These are phyloP conservation scores for Apteryx mantelli DNA, from an alignment of 2,113 vertebrate genomes.

Conservation along the genomic window DNA sequence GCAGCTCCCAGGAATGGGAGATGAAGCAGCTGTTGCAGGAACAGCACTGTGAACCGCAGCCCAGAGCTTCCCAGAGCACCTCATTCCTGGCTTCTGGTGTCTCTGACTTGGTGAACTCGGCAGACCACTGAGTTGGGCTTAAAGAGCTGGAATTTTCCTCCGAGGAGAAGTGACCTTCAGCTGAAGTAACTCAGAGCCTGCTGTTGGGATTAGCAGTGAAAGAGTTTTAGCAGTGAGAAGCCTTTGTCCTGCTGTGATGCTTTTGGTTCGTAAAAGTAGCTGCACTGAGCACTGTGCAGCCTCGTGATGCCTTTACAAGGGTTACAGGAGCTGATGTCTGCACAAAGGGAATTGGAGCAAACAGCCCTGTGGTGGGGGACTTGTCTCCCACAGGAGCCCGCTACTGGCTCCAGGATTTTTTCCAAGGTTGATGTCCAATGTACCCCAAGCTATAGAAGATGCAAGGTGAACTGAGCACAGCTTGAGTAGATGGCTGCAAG, in stretches of 20 bases:
- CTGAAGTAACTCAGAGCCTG: conserved; percentile 43
- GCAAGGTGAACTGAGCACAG: background rate
- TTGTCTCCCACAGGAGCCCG: background rate
- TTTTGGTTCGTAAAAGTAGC: background rate
- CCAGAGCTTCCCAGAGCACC: background rate
- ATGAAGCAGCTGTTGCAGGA: background rate
- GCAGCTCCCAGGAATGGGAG: background rate
- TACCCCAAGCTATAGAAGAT: background rate
- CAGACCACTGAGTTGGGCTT: background rate
- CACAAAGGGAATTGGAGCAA: conserved; percentile 12
- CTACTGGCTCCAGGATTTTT: conserved; percentile 10
- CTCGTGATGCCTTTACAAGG: conserved; percentile 26
- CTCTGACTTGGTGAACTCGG: background rate
- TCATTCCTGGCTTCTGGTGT: background rate
- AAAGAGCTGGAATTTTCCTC: conserved; percentile 62
- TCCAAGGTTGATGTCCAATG: background rate
- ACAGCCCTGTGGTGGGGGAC: background rate
- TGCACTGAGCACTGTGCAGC: background rate
- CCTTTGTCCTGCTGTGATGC: conserved; percentile 52
- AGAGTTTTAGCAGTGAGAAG: conserved; percentile 32
- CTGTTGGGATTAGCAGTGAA: background rate
- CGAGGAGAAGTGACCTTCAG: conserved; percentile 19
- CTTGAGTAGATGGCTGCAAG: background rate
- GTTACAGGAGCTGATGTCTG: conserved; percentile 34
- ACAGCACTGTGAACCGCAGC: background rate